A percentile compares a stretch with the other conserved stretches of the same genome.
Conservation (phyloP, 53 echinoderm and acorn worm species). For the Zoroaster sp. region DNA sequence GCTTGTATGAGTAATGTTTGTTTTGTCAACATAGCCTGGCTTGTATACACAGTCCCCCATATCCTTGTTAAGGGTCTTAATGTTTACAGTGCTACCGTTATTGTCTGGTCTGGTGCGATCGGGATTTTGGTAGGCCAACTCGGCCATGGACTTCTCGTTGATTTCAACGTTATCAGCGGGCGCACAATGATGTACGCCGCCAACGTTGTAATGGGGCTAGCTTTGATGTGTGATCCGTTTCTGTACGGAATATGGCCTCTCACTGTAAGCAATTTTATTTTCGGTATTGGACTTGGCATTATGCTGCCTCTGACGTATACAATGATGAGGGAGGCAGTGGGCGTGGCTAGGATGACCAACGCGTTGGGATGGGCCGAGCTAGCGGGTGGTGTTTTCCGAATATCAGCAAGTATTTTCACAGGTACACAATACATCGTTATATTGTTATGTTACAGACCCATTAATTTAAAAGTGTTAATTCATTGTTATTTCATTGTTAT, state of each 20-base stretch:
- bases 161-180: neutral
- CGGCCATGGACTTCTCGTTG: slow-evolving; percentile 12
- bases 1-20: neutral
- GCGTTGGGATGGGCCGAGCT: slow-evolving; percentile 42
- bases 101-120: slow-evolving; percentile 15
- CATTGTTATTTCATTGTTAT: too few species aligned
- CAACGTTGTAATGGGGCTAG: neutral
- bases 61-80: slow-evolving; percentile 2
- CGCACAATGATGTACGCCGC: slow-evolving; percentile 4
- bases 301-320: slow-evolving; percentile 19
- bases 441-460: too few species aligned
- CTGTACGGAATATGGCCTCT: slow-evolving; percentile 17
- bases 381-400: slow-evolving; percentile 14
- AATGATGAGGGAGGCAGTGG: slow-evolving; percentile 29
- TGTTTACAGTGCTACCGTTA: neutral
- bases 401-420: slow-evolving; percentile 16
- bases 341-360: slow-evolving; percentile 24
- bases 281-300: slow-evolving; percentile 16
- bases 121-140: slow-evolving; percentile 16
- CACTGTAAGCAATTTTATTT: neutral
- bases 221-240: neutral
- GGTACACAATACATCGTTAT: neutral
- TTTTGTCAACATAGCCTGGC: slow-evolving; percentile 19
- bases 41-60: slow-evolving; percentile 12
- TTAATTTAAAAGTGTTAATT: too few species aligned